Conservation (phyloP, 2,113 vertebrate species). For the Orycteropus afer region DNA sequence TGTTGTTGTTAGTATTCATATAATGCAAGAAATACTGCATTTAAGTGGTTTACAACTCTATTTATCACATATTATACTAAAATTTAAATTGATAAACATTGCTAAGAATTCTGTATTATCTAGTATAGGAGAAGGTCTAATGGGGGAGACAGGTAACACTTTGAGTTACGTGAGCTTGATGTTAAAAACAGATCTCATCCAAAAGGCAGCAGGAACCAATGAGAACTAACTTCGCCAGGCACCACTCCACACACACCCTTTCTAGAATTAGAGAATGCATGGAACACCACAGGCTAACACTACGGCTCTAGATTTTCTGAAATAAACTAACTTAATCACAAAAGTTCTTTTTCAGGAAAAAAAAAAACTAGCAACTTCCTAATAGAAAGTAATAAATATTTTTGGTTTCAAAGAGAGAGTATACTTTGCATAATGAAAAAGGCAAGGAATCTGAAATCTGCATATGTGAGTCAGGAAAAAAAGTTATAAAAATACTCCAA, state of each 20-base stretch:
- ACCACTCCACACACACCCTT: not conserved
- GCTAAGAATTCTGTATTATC: not conserved
- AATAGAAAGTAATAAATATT: not conserved
- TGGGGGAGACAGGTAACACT: not conserved
- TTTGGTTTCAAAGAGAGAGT: conserved; percentile 36
- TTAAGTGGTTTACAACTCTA: no score
- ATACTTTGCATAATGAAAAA: not conserved
- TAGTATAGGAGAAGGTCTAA: not conserved
- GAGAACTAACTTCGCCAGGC: not conserved
- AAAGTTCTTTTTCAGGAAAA: not conserved
- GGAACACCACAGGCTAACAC: not conserved
- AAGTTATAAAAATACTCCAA: conserved; percentile 28
- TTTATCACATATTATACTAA: not conserved
- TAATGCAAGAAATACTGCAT: no score
- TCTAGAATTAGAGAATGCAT: not conserved
- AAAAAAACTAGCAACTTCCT: not conserved
- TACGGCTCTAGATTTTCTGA: not conserved
- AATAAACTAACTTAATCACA: conserved; percentile 19
- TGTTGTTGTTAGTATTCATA: no score
- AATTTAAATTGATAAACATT: not conserved
- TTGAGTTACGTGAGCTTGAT: not conserved
- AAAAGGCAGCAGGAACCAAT: not conserved
- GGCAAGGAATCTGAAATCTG: not conserved
- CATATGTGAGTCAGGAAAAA: not conserved
- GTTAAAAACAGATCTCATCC: not conserved